phyloP scores from a whole-genome alignment of 2,113 vertebrate species.

The Rattus norvegicus region DNA sequence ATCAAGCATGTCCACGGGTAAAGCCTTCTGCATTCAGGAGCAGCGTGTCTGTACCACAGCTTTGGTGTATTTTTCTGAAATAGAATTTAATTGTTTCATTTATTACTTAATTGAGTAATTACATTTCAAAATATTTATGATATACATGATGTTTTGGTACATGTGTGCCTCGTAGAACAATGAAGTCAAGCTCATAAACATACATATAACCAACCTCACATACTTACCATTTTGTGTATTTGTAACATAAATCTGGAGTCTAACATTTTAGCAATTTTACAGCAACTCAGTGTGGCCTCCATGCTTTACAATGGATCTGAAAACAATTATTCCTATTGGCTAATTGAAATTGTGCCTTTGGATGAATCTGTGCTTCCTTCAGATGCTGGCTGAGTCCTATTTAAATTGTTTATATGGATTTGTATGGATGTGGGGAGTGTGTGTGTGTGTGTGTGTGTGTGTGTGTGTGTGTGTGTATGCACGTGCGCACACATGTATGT shows the following conservation, averaged over 20 bases:
- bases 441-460: neutral
- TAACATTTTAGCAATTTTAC: neutral
- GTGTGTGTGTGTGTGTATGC: fast-evolving
- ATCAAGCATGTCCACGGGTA: fast-evolving
- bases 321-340: neutral
- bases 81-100: neutral
- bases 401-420: neutral
- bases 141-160: neutral
- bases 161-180: neutral
- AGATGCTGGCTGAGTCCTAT: neutral
- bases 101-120: neutral
- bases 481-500: fast-evolving
- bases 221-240: too few relatives aligned
- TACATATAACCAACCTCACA: neutral
- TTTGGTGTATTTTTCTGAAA: neutral
- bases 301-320: neutral
- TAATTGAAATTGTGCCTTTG: neutral
- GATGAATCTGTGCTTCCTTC: too few relatives aligned
- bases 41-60: fast-evolving
- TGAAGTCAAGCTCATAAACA: neutral
- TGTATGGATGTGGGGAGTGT: fast-evolving
- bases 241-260: neutral
- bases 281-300: neutral
- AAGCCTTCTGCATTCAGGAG: neutral
- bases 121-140: neutral